A percentile compares a stretch with the other conserved stretches of the same genome.
phyloP scores from a whole-genome alignment of 2,888 invertebrate species.

The Scrobipalpa atriplicella region DNA sequence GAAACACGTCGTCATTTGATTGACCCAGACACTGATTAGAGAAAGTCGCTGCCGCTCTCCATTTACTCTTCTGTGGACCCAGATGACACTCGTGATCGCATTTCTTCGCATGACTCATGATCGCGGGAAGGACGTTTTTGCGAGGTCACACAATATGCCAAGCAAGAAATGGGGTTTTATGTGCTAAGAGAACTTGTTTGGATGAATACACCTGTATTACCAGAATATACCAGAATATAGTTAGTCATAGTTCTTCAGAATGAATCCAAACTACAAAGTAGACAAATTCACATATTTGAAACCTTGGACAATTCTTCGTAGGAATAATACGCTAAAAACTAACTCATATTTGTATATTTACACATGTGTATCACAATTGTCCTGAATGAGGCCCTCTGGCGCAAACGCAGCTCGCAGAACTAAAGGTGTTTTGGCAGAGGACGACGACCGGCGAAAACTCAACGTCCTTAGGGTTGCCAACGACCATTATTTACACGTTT shows the following conservation, averaged over 20 bases:
- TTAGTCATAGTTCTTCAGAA: no score
- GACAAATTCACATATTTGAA: no score
- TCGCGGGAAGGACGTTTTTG: slow-evolving; percentile 2
- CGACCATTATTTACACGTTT: slow-evolving; percentile 43
- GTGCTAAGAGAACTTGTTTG: not conserved
- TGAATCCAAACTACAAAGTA: no score
- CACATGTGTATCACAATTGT: not conserved
- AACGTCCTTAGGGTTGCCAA: slow-evolving; percentile 50
- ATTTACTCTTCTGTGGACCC: no score
- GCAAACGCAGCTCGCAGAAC: not conserved
- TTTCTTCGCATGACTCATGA: not conserved
- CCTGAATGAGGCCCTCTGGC: slow-evolving; percentile 6
- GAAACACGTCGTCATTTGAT: no score
- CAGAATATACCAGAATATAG: no score
- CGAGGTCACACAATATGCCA: not conserved
- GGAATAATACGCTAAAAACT: not conserved
- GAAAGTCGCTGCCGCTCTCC: no score
- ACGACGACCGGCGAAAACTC: slow-evolving; percentile 34
- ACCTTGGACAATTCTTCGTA: no score
- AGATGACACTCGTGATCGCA: not conserved
- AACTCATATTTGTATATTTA: no score
- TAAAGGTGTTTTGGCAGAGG: slow-evolving; percentile 28
- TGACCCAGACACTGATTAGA: no score
- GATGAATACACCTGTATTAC: no score
- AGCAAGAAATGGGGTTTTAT: not conserved